Conservation (phyloP, 2,888 invertebrate species). For the Fragum sueziense region DNA sequence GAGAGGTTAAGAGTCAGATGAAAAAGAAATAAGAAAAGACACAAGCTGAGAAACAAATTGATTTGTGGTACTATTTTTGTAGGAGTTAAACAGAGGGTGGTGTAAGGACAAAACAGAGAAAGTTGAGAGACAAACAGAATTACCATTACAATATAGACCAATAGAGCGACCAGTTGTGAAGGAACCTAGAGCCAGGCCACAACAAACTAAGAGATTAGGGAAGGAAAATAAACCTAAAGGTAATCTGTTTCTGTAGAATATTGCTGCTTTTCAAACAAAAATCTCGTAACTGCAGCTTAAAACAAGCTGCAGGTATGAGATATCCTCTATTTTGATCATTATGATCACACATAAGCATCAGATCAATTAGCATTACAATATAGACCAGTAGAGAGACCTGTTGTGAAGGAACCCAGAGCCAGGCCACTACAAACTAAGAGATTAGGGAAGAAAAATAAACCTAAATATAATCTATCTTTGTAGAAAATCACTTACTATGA, state of each 20-base stretch:
- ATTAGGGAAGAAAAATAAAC: conserved; percentile 58
- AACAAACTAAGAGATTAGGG: conserved; percentile 29
- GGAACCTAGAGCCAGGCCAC: background rate
- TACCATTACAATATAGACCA: background rate
- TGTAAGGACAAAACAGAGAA: conserved; percentile 43
- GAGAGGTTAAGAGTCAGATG: too few relatives aligned
- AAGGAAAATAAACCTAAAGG: conserved; percentile 63
- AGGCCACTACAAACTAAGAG: conserved; percentile 11
- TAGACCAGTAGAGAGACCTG: background rate
- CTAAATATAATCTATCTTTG: too few relatives aligned
- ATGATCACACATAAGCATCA: too few relatives aligned
- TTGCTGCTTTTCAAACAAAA: too few relatives aligned
- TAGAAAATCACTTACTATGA: too few relatives aligned
- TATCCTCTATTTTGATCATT: too few relatives aligned
- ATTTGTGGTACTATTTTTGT: too few relatives aligned
- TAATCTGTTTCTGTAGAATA: too few relatives aligned
- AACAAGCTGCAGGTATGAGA: too few relatives aligned
- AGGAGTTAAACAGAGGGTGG: conserved; percentile 72
- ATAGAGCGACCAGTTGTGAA: background rate
- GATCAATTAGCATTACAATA: background rate
- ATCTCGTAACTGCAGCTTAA: too few relatives aligned
- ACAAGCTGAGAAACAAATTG: too few relatives aligned
- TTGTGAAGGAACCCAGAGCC: background rate
- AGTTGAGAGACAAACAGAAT: background rate
- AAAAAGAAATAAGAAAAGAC: too few relatives aligned